Evolutionary conservation across 1,140 invertebrate genomes (phyloP).

Genomic region (Saccostrea cuccullata): DNA sequence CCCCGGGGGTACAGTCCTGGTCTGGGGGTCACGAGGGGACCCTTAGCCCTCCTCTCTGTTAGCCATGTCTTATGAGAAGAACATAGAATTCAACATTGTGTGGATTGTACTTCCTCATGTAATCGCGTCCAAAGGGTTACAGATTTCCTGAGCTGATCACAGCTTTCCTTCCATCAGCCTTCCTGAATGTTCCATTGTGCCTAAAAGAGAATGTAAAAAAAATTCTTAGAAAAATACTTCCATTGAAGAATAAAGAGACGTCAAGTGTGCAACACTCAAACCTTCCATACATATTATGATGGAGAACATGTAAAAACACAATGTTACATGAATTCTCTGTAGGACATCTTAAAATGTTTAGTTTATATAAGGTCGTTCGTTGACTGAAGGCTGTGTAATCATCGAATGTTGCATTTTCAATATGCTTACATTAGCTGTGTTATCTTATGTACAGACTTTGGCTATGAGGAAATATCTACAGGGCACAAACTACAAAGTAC

Average conservation of each 20-base stretch:
- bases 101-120: conserved; percentile 24
- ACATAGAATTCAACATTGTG: background rate
- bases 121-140: background rate
- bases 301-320: too few species aligned
- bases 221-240: too few species aligned
- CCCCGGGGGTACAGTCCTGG: background rate
- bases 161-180: background rate
- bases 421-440: background rate
- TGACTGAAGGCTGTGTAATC: background rate
- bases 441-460: background rate
- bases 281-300: too few species aligned
- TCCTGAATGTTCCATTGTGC: background rate
- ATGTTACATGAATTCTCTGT: background rate
- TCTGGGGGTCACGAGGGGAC: background rate
- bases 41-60: background rate
- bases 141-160: background rate
- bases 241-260: too few species aligned
- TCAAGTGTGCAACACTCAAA: too few species aligned
- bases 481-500: background rate
- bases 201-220: background rate
- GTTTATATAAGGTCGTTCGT: background rate
- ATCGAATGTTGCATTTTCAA: background rate
- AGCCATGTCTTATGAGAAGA: background rate
- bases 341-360: background rate
- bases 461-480: background rate